Percentiles rank a stretch among this genome's conserved stretches.
Conservation (phyloP, 2,113 vertebrate species). For the Phalacrocorax pelagicus region DNA sequence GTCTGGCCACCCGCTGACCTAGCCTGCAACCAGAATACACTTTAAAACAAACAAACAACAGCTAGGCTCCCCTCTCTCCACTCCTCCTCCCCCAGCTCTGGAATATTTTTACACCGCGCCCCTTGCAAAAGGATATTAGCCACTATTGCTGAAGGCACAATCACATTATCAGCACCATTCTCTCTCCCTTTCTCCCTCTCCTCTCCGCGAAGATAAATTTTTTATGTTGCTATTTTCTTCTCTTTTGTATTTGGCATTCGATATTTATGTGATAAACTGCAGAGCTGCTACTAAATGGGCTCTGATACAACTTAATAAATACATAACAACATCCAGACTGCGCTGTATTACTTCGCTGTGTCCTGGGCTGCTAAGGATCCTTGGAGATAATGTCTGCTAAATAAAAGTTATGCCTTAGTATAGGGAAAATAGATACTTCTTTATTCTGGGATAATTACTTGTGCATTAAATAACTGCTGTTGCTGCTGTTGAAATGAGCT, state of each 20-base stretch:
- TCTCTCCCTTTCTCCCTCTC: slow-evolving; percentile 44
- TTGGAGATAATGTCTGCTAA: slow-evolving; percentile 11
- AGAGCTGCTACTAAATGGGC: slow-evolving; percentile 67
- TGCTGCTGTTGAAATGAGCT: background rate
- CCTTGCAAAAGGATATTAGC: slow-evolving; percentile 58
- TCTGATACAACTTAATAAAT: slow-evolving; percentile 71
- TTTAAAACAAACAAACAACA: slow-evolving; percentile 59
- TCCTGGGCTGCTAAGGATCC: slow-evolving; percentile 35
- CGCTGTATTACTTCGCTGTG: background rate
- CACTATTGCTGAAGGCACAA: slow-evolving; percentile 66
- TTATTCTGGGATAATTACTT: slow-evolving; percentile 10
- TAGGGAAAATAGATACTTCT: background rate
- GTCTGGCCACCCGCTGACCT: slow-evolving; percentile 70
- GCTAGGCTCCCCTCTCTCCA: background rate
- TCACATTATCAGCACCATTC: slow-evolving; percentile 64
- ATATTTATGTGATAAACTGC: slow-evolving; percentile 72
- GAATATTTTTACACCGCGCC: slow-evolving; percentile 51
- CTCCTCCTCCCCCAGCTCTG: background rate
- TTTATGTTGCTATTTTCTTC: slow-evolving; percentile 74
- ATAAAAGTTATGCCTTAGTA: background rate
- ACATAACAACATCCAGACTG: slow-evolving; percentile 59
- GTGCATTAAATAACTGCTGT: background rate
- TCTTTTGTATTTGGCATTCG: slow-evolving; percentile 67
- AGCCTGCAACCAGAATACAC: slow-evolving; percentile 65
- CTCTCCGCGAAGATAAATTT: slow-evolving; percentile 68